Evolutionary conservation across 2,797 vertebrate genomes (phyloP).

Genomic region (Lithobates pipiens): DNA sequence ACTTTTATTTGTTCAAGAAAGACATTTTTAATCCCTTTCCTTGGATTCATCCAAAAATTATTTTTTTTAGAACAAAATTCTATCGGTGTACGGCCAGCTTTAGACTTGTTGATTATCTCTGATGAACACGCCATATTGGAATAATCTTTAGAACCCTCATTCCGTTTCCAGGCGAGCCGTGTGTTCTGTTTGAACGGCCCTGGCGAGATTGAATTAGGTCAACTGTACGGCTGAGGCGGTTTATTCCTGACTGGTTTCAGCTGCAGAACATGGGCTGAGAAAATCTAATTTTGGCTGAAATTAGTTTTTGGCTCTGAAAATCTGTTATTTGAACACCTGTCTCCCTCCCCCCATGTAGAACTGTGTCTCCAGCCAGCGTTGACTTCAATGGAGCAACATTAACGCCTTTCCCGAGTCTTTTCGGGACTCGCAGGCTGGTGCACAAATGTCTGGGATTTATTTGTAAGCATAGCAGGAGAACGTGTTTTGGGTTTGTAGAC

Average conservation of each 20-base stretch:
- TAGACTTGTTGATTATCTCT: not conserved
- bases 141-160: not conserved
- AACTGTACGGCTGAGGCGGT: constrained; percentile 61
- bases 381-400: not conserved
- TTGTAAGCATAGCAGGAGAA: not conserved
- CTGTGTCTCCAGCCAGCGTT: not conserved
- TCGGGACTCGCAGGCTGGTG: not conserved
- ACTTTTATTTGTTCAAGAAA: too few species aligned
- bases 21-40: too few species aligned
- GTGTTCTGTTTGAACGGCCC: constrained; percentile 64
- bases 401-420: not conserved
- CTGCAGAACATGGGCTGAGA: constrained; percentile 2
- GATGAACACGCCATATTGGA: not conserved
- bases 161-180: not conserved
- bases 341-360: not conserved
- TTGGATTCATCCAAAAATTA: too few species aligned
- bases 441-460: not conserved
- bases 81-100: not conserved
- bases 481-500: not conserved
- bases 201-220: not conserved
- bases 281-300: constrained; percentile 52
- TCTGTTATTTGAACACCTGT: constrained; percentile 42
- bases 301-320: constrained; percentile 45
- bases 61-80: too few species aligned
- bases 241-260: constrained; percentile 3